Evolutionary conservation across 2,113 vertebrate genomes (phyloP).

Genomic region (Chinchilla lanigera): DNA sequence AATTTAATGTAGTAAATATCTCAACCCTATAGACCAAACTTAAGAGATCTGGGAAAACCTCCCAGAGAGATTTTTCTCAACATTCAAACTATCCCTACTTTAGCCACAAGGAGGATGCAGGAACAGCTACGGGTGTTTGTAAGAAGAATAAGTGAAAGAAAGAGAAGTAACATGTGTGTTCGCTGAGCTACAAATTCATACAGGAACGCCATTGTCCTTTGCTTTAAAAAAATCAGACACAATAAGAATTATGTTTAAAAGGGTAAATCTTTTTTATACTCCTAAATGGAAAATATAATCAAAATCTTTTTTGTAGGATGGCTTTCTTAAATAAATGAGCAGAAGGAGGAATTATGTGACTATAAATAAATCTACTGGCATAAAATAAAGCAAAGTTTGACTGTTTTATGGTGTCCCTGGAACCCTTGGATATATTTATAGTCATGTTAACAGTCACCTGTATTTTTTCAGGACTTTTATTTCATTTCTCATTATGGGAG

Average conservation of each 20-base stretch:
- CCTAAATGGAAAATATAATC: conserved; percentile 72
- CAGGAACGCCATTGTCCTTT: conserved; percentile 13
- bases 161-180: not conserved
- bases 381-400: conserved; percentile 85
- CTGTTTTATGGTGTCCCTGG: conserved; percentile 83
- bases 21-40: not conserved
- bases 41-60: not conserved
- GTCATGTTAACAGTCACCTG: conserved; percentile 63
- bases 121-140: not conserved
- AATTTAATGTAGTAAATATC: not conserved
- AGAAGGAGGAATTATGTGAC: conserved; percentile 80
- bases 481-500: conserved; percentile 58
- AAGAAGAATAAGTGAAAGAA: conserved; percentile 21
- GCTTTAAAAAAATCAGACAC: conserved; percentile 59
- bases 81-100: conserved; percentile 55
- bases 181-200: not conserved
- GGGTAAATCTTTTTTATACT: conserved; percentile 65
- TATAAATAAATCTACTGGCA: conserved; percentile 86
- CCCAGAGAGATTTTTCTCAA: conserved; percentile 11
- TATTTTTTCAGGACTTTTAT: conserved; percentile 76
- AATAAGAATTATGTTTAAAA: conserved; percentile 66
- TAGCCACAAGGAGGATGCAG: conserved; percentile 75
- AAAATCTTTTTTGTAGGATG: conserved; percentile 80
- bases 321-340: conserved; percentile 85
- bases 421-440: conserved; percentile 85